These are phyloP conservation scores for Rostratula benghalensis DNA, from an alignment of 2,113 vertebrate genomes.

Conservation along the genomic window DNA sequence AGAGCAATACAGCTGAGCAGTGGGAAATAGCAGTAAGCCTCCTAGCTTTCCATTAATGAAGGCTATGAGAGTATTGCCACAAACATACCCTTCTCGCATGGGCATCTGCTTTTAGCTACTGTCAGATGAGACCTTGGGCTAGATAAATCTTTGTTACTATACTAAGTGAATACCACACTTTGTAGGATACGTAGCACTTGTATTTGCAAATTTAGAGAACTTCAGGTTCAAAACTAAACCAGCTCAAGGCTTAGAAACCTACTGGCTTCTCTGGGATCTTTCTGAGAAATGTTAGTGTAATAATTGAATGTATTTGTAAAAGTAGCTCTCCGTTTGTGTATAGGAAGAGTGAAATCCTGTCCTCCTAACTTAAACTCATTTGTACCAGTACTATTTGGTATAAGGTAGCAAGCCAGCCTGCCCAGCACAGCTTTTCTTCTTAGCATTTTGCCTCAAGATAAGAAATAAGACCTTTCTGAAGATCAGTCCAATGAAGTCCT, in stretches of 20 bases:
- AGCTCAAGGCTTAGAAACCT: not conserved
- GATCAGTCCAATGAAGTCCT: not conserved
- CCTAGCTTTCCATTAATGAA: not conserved
- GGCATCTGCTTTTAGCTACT: not conserved
- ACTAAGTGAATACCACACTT: not conserved
- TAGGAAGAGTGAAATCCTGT: not conserved
- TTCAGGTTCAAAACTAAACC: not conserved
- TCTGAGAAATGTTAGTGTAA: not conserved
- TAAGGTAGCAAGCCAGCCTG: fast-evolving
- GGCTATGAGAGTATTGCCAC: not conserved
- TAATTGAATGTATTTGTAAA: not conserved
- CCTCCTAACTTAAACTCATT: not conserved
- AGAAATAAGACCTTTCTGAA: not conserved
- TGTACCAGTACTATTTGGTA: not conserved
- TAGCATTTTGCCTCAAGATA: not conserved
- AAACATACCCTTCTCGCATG: not conserved
- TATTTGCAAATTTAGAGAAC: not conserved
- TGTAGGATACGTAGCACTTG: not conserved
- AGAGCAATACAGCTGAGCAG: not conserved
- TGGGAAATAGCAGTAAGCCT: not conserved
- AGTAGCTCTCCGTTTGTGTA: not conserved
- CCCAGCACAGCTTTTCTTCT: not conserved
- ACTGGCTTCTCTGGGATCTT: not conserved
- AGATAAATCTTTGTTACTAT: not conserved
- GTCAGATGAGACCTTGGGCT: not conserved